Percentiles rank a stretch among this genome's conserved stretches.
These are phyloP conservation scores for Periparus ater DNA, from an alignment of 2,797 vertebrate species.

Conservation along the genomic window DNA sequence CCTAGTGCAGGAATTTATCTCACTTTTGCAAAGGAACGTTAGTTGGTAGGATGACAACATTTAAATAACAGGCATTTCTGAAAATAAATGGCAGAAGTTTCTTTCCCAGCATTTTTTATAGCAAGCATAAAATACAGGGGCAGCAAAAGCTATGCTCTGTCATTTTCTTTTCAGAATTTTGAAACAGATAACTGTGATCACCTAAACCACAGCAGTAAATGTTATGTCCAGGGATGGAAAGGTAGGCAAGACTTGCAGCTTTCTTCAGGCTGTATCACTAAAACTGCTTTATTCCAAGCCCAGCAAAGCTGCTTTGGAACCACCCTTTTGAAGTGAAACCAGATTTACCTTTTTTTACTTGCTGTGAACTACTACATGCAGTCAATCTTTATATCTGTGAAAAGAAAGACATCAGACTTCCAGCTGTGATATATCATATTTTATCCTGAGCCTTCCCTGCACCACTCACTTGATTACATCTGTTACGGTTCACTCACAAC, in stretches of 20 bases:
- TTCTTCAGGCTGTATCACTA: background rate
- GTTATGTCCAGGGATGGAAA: background rate
- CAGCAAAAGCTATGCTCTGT: background rate
- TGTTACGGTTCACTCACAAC: background rate
- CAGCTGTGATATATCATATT: background rate
- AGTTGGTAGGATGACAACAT: background rate
- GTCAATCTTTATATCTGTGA: background rate
- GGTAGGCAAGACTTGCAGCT: background rate
- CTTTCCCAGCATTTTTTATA: background rate
- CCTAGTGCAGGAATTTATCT: background rate
- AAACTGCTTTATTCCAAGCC: background rate
- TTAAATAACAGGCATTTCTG: background rate
- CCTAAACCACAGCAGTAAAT: background rate
- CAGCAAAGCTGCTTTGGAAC: background rate
- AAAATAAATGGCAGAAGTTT: background rate
- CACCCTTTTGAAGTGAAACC: background rate
- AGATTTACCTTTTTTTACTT: background rate
- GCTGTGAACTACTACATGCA: background rate
- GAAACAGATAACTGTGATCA: background rate
- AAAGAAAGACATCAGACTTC: background rate
- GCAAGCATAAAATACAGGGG: background rate
- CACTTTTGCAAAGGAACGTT: background rate
- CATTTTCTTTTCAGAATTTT: background rate
- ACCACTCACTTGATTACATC: background rate
- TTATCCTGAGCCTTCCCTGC: background rate